Base-by-base conservation (phyloP, 2,113 vertebrate species). In the Labrus mixtus region DNA sequence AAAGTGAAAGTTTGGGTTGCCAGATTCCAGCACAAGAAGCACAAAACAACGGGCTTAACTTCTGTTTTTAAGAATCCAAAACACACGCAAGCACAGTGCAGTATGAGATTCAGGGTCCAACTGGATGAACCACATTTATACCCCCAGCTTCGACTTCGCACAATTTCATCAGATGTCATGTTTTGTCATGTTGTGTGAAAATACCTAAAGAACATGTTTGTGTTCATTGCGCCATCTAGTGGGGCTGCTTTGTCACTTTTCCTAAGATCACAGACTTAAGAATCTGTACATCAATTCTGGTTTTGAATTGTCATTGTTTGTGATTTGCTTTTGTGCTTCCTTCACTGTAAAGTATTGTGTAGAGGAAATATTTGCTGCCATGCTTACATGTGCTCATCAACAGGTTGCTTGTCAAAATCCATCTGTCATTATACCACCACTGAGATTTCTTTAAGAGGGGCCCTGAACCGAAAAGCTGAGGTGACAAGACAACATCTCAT, bases 1-100 rank as follows among this genome's bases (percentile, higher is more conserved):
- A 95, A 95, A 95, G 94, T 74, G 93, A 86, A 92, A 93, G 92
- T 89, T 91, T 87, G 80, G 39, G 65, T 43, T 74, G 73, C 46
- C 62, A 87, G 64, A 82, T 59, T 39, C n/a, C 45, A 76, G 69
- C 4, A n/a, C 19, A 54, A 51, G 22, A 65, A 76, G 12, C 17
- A 25, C 43, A 6, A 23, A 53, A 57, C 45, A 39, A 51, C 8
- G 9, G 3, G 63, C 59, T 67, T 45, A 12, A 22, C 37, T 6
- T 73, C 16, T 13, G 37, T 56, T 23, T 36, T 36, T 16, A 37
- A 19, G 65, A 64, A 4, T 29, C 1, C n/a, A 22, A 45, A 46
- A 59, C 10, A 23, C 11, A 25, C 6, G 2, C 15, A 54, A 69
- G 22, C 2, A 1, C 36, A n/a, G 10, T 2, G 19, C 13, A 8